Conservation (phyloP, 2,888 invertebrate species). For the Halocaridina rubra region DNA sequence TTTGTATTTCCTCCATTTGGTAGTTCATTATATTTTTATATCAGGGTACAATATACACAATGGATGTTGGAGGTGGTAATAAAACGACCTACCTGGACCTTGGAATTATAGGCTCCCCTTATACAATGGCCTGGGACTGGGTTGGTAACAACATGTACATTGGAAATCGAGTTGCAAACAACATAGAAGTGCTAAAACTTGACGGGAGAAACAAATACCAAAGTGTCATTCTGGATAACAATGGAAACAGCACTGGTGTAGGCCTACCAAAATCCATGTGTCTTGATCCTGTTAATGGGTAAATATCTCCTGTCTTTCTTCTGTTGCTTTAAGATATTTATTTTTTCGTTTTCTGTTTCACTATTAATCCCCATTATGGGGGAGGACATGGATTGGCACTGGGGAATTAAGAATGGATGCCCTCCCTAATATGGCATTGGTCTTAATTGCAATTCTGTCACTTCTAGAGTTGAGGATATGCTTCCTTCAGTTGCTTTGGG, state of each 20-base stretch:
- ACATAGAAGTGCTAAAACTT: conserved; percentile 88
- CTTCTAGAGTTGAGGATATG: no score
- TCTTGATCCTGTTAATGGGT: conserved; percentile 93
- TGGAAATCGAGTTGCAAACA: conserved; percentile 88
- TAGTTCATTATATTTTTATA: no score
- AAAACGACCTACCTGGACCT: conserved; percentile 84
- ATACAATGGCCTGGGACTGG: conserved; percentile 96
- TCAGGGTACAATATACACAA: conserved; percentile 87
- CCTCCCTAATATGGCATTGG: no score
- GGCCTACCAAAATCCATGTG: conserved; percentile 88
- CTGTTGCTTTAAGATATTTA: no score
- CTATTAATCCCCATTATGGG: no score
- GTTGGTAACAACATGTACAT: conserved; percentile 93
- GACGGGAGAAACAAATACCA: conserved; percentile 85
- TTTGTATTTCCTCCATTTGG: no score
- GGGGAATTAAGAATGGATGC: no score
- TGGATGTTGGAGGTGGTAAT: conserved; percentile 87
- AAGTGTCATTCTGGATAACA: conserved; percentile 87
- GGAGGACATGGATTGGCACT: no score
- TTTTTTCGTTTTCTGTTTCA: no score
- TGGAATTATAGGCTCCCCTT: conserved; percentile 91
- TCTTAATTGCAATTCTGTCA: no score
- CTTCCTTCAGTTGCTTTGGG: no score
- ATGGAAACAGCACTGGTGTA: conserved; percentile 86
- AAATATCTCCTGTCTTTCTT: no score